phyloP scores from a whole-genome alignment of 2,888 invertebrate genomes.

The Pterostichus niger region DNA sequence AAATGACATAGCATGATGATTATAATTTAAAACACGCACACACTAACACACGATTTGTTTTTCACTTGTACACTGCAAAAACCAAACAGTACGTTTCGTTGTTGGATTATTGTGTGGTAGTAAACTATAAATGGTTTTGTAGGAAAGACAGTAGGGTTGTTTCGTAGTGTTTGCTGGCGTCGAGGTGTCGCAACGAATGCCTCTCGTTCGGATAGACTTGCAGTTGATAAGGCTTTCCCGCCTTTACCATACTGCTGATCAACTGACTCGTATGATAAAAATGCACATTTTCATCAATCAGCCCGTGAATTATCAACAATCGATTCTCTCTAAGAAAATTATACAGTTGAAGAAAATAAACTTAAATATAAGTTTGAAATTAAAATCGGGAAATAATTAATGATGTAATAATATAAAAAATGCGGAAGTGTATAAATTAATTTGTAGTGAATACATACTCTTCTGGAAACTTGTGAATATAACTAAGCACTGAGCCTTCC shows the following conservation, averaged over 20 bases:
- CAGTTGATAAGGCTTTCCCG: constrained; percentile 97
- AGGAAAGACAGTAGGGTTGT: constrained; percentile 95
- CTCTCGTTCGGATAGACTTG: constrained; percentile 98
- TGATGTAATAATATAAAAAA: neutral
- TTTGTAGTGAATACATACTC: constrained; percentile 82
- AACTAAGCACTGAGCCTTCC: constrained; percentile 90
- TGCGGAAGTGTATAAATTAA: neutral
- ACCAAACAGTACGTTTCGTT: constrained; percentile 48
- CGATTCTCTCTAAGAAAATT: constrained; percentile 86
- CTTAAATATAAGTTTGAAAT: neutral
- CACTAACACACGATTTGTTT: constrained; percentile 57
- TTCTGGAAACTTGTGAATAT: constrained; percentile 93
- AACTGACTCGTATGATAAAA: constrained; percentile 97
- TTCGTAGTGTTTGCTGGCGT: constrained; percentile 98
- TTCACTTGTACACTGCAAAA: constrained; percentile 61
- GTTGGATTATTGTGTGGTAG: constrained; percentile 27
- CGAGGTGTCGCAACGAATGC: constrained; percentile 95
- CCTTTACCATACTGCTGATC: constrained; percentile 92
- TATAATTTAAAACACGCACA: constrained; percentile 55
- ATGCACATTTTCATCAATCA: constrained; percentile 99
- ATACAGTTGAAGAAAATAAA: neutral
- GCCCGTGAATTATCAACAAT: constrained; percentile 96
- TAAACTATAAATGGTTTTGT: constrained; percentile 85
- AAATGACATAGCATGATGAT: constrained; percentile 46
- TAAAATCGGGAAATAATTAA: neutral